Base-by-base conservation (phyloP, 2,888 invertebrate genomes). In the Pristionchus mayeri region DNA sequence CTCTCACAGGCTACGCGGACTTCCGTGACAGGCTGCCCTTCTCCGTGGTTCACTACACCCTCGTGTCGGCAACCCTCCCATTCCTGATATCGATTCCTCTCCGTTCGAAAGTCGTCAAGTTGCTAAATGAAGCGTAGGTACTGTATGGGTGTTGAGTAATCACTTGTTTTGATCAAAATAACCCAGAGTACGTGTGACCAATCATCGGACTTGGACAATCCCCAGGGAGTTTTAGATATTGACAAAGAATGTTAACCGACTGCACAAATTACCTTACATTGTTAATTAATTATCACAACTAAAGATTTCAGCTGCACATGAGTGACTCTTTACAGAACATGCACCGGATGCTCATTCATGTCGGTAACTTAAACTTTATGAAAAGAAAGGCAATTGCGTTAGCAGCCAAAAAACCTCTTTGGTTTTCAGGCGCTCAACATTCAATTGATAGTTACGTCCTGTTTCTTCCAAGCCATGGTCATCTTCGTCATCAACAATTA, bases 401-500 rank as follows among this genome's bases (percentile, higher is more conserved):
- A 44, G 13, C 44, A 44, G 7, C 13, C 44, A 9, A 44, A 13
- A 9, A 13, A 44, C 13, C 7, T 44, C 44, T 6, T 44, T 44
- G 6, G 44, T 9, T 37, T n/a, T 13, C 76, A 78, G 76, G 76
- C 76, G 11, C 50, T 78, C 18, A 78, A 78, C 50, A 78, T 78
- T 50, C 76, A 78, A 16, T 48, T 78, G 50, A 50, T 78, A 13
- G 50, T 78, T 7, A 16, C 76, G 11, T 78, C 76, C 27, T 78
- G 76, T 34, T 78, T 78, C 76, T 78, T 78, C 50, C 30, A 24
- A 16, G 76, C 76, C 16, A 50, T 50, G 50, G 27, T 78, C 76
- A 78, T 78, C 48, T 78, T 50, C 50, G 76, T 78, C 50, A 48
- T 78, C 48, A 78, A 78, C 34, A 78, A 50, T 34, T 78, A 78